phyloP scores from a whole-genome alignment of 2,797 vertebrate genomes.

The Takifugu rubripes region DNA sequence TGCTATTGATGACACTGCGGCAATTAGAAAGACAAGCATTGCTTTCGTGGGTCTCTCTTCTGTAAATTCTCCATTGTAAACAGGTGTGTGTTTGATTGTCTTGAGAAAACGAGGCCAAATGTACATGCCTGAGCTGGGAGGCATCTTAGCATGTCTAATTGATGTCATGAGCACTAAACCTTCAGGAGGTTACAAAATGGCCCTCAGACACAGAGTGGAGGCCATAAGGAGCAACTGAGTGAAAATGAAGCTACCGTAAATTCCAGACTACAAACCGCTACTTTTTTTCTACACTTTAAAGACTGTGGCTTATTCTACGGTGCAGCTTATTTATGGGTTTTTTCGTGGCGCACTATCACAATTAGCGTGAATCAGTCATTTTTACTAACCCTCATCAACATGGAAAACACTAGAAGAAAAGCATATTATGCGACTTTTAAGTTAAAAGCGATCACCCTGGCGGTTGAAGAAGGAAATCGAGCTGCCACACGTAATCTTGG shows the following conservation, averaged over 20 bases:
- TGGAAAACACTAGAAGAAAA: too few species aligned
- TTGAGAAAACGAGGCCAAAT: slow-evolving; percentile 13
- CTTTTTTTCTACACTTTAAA: too few species aligned
- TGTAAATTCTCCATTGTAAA: slow-evolving; percentile 2
- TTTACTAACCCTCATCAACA: too few species aligned
- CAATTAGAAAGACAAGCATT: background rate
- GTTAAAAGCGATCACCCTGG: too few species aligned
- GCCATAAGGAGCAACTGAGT: slow-evolving; percentile 19
- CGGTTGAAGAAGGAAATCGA: too few species aligned
- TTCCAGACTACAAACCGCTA: too few species aligned
- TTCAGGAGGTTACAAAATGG: slow-evolving; percentile 48
- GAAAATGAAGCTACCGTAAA: slow-evolving; percentile 3
- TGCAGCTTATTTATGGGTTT: too few species aligned
- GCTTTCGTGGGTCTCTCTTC: background rate
- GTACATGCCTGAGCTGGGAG: slow-evolving; percentile 9
- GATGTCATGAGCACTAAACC: slow-evolving; percentile 31
- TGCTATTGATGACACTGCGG: slow-evolving; percentile 3
- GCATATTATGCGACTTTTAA: too few species aligned
- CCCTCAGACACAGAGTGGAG: slow-evolving; percentile 21
- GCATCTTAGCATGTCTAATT: slow-evolving; percentile 41
- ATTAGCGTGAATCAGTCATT: too few species aligned
- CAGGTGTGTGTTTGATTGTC: slow-evolving; percentile 8
- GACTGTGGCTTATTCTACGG: too few species aligned
- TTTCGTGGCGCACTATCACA: too few species aligned
- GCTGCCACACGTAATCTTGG: too few species aligned